phyloP scores from a whole-genome alignment of 2,888 invertebrate species.

The Phorcus lineatus region DNA sequence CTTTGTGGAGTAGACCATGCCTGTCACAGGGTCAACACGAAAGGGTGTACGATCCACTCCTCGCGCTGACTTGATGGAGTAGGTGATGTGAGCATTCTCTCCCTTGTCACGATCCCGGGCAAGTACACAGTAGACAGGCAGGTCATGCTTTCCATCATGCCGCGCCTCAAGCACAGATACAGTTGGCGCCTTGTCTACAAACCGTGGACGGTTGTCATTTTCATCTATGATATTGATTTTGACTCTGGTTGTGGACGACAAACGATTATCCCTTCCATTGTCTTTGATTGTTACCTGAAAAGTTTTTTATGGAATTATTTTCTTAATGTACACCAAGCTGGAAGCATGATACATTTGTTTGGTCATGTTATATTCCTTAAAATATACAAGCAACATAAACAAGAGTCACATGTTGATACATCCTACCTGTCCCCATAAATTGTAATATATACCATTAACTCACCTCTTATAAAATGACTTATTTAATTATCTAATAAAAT shows the following conservation, averaged over 20 bases:
- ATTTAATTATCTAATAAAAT: too few species aligned
- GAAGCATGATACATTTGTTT: too few species aligned
- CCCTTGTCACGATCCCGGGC: conserved; percentile 72
- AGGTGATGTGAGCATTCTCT: conserved; percentile 81
- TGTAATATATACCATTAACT: too few species aligned
- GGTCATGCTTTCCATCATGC: conserved; percentile 30
- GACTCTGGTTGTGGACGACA: conserved; percentile 83
- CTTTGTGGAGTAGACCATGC: conserved; percentile 86
- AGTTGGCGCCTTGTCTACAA: conserved; percentile 56
- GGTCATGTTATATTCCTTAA: not conserved
- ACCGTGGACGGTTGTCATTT: conserved; percentile 71
- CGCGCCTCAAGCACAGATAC: conserved; percentile 36
- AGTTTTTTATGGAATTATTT: not conserved
- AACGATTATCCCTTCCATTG: conserved; percentile 82
- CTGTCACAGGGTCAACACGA: conserved; percentile 87
- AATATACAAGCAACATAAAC: not conserved
- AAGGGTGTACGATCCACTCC: conserved; percentile 82
- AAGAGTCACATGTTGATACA: too few species aligned
- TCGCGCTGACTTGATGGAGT: conserved; percentile 78
- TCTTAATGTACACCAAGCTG: not conserved
- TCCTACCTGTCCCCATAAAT: too few species aligned
- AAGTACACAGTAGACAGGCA: conserved; percentile 64
- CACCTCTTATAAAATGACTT: too few species aligned
- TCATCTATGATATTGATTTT: conserved; percentile 69
- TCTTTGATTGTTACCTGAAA: conserved; percentile 88